phyloP scores from a whole-genome alignment of 2,113 vertebrate genomes.

The Pseudois nayaur region DNA sequence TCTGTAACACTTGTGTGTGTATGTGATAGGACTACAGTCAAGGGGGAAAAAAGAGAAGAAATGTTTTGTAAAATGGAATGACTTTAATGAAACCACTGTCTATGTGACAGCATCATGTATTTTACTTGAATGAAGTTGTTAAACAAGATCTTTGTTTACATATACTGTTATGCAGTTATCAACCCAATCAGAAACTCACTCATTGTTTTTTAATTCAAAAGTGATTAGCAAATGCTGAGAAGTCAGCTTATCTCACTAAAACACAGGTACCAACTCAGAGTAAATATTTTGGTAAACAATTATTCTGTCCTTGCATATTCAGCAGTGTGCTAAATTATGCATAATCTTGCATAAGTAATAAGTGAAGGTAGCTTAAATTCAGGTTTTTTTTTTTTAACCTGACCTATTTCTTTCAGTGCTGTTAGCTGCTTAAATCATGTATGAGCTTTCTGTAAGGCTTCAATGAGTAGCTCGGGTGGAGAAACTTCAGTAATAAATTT shows the following conservation, averaged over 20 bases:
- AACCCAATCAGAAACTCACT: conserved; percentile 84
- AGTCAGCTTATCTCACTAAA: conserved; percentile 88
- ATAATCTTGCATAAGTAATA: conserved; percentile 93
- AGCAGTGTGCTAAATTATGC: conserved; percentile 91
- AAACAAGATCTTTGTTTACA: conserved; percentile 83
- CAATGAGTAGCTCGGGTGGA: conserved; percentile 88
- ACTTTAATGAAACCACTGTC: conserved; percentile 62
- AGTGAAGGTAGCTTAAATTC: conserved; percentile 90
- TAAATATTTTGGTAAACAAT: conserved; percentile 94
- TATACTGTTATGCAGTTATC: conserved; percentile 83
- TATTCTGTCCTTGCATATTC: conserved; percentile 90
- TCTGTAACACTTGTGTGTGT: conserved; percentile 17
- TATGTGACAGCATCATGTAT: conserved; percentile 66
- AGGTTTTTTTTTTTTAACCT: conserved; percentile 83
- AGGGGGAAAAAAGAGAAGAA: conserved; percentile 33
- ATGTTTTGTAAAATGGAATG: conserved; percentile 56
- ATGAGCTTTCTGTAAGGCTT: conserved; percentile 90
- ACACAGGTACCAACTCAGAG: conserved; percentile 87
- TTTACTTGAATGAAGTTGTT: conserved; percentile 80
- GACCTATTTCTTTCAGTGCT: conserved; percentile 92
- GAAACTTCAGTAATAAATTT: conserved; percentile 90
- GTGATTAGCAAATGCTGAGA: conserved; percentile 86
- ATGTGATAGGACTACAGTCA: conserved; percentile 1
- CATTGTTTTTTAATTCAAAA: conserved; percentile 86
- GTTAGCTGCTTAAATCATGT: conserved; percentile 92